Base-by-base conservation (phyloP, 2,888 invertebrate genomes). In the Trichacis sp. region DNA sequence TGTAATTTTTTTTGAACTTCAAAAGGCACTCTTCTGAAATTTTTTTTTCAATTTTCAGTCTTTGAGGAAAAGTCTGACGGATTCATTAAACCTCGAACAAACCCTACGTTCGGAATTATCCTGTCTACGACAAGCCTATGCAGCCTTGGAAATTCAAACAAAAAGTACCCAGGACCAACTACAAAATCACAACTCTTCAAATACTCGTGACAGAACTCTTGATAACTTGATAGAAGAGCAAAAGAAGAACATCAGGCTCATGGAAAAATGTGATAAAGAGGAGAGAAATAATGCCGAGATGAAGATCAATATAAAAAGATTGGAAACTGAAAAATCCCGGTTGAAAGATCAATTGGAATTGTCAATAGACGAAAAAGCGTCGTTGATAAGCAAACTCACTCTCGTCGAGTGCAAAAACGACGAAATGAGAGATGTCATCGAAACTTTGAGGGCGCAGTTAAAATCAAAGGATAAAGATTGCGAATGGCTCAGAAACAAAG, bases 51-150 rank as follows among this genome's bases (percentile, higher is more conserved):
- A n/a, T 24, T 24, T 24, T 2, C 18, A 77, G 72, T 73, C 74
- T 68, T 38, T 85, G 40, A 77, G 83, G 46, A 72, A 74, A 19
- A 78, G 83, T 45, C 60, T 93, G 3, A 90, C 92, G 69, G 87
- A 87, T 0, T 88, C 90, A 0, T 84, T 92, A 77, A 87, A 89
- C 42, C 88, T 88, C 0, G 91, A 92, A 73, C 86, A 88, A 36
- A 88, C 90, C 69, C 81, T 91, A 30, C 89, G 90, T 70, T 88
- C 88, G 49, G 82, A 88, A 5, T 83, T 92, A 40, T 87, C 88
- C 43, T 81, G 85, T 20, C 87, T 89, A 69, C 83, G 87, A 1
- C 86, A 87, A 17, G 86, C 88, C 1, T 82, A 85, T 17, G 86
- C 88, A 52, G 82, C 84, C 58, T 75, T 88, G 0, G 84, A 87